Evolutionary conservation across 2,888 invertebrate species (phyloP).

Genomic region (Agrotis ipsilon): DNA sequence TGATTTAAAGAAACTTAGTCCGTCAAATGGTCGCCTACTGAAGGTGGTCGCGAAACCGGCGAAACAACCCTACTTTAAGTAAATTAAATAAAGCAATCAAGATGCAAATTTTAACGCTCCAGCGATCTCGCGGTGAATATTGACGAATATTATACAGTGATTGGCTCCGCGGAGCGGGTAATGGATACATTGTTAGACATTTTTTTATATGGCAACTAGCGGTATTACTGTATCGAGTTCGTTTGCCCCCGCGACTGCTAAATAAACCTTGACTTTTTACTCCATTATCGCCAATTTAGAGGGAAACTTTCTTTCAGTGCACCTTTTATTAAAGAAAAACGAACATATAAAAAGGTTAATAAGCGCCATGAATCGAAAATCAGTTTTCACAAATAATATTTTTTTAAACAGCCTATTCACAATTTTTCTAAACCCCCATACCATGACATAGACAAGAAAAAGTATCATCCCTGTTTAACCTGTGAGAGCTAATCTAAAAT

Average conservation of each 20-base stretch:
- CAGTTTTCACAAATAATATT: too few relatives aligned
- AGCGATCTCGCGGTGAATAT: conserved; percentile 73
- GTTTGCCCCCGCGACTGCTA: conserved; percentile 76
- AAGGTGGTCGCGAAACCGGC: too few relatives aligned
- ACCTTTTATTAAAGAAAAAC: background rate
- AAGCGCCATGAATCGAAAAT: too few relatives aligned
- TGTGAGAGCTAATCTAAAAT: too few relatives aligned
- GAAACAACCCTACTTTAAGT: conserved; percentile 75
- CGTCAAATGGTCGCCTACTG: too few relatives aligned
- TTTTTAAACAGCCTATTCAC: too few relatives aligned
- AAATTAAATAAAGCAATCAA: conserved; percentile 88
- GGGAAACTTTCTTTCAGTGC: conserved; percentile 67
- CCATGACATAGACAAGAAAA: too few relatives aligned
- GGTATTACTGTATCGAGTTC: conserved; percentile 83
- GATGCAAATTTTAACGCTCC: conserved; percentile 78
- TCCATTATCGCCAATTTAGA: conserved; percentile 65
- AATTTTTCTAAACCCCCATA: too few relatives aligned
- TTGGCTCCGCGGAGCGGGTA: conserved; percentile 77
- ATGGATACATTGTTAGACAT: conserved; percentile 80
- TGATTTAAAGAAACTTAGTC: too few relatives aligned
- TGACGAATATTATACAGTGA: conserved; percentile 78
- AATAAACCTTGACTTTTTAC: conserved; percentile 76
- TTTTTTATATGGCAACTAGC: conserved; percentile 80
- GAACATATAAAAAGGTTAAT: too few relatives aligned
- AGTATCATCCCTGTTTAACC: too few relatives aligned